Evolutionary conservation across 2,113 vertebrate genomes (phyloP).

Genomic region (Hippoglossus stenolepis): DNA sequence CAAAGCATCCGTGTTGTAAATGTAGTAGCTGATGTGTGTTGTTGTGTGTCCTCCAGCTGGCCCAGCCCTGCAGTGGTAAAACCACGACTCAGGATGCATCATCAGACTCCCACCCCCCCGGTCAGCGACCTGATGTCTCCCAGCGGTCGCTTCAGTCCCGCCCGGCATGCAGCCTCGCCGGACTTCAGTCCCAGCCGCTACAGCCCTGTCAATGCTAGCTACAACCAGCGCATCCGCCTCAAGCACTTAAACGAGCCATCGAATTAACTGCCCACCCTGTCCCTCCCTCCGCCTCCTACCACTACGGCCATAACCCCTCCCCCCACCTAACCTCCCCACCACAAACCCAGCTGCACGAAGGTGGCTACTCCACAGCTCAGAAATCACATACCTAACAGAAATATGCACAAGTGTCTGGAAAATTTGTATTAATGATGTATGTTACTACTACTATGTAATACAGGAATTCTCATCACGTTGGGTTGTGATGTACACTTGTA

Average conservation of each 20-base stretch:
- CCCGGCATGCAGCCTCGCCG: slow-evolving; percentile 74
- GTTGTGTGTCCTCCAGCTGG: slow-evolving; percentile 85
- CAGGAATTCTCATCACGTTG: slow-evolving; percentile 67
- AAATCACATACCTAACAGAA: slow-evolving; percentile 66
- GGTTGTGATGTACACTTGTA: slow-evolving; percentile 73
- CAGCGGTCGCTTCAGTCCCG: slow-evolving; percentile 84
- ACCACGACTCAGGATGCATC: slow-evolving; percentile 78
- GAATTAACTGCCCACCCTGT: slow-evolving; percentile 49
- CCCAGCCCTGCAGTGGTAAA: slow-evolving; percentile 86
- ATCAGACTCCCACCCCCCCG: slow-evolving; percentile 71
- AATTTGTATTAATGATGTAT: too few species aligned
- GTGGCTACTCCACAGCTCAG: slow-evolving; percentile 57
- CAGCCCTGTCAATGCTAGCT: slow-evolving; percentile 87
- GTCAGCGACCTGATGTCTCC: slow-evolving; percentile 72
- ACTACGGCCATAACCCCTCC: slow-evolving; percentile 31
- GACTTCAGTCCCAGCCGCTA: slow-evolving; percentile 89
- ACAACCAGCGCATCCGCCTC: slow-evolving; percentile 84
- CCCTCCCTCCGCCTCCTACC: neutral
- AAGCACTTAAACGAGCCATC: slow-evolving; percentile 84
- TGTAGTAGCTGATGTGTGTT: neutral
- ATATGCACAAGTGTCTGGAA: slow-evolving; percentile 79
- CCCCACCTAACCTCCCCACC: neutral
- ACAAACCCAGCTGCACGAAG: slow-evolving; percentile 50
- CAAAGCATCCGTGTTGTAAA: neutral
- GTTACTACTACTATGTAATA: slow-evolving; percentile 59